Evolutionary conservation across 2,888 invertebrate species (phyloP).

Genomic region (Beris chalybata): DNA sequence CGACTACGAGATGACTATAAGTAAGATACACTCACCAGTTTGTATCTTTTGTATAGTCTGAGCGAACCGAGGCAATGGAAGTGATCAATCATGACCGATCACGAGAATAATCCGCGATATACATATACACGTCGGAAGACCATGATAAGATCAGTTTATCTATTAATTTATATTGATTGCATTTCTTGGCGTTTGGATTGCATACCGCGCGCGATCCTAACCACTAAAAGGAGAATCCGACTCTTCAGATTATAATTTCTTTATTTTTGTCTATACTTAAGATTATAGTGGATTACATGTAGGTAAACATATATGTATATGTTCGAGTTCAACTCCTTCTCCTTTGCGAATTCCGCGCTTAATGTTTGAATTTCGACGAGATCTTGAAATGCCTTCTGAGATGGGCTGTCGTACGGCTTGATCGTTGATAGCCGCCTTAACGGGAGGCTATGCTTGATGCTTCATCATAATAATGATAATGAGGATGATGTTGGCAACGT

Average conservation of each 20-base stretch:
- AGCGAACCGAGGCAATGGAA: constrained; percentile 18
- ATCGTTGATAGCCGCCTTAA: constrained; percentile 3
- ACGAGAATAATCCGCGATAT: constrained; percentile 14
- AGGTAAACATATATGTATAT: no score
- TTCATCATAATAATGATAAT: constrained; percentile 39
- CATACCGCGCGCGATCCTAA: constrained; percentile 32
- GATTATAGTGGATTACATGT: no score
- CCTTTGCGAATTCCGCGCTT: no score
- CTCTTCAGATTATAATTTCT: constrained; percentile 40
- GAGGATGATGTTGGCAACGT: constrained; percentile 40
- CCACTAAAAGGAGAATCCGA: constrained; percentile 39
- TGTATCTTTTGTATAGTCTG: not conserved
- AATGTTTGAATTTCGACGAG: no score
- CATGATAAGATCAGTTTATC: constrained; percentile 36
- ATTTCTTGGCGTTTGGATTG: constrained; percentile 28
- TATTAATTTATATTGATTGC: constrained; percentile 37
- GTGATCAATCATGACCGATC: constrained; percentile 35
- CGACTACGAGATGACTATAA: no score
- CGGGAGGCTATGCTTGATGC: constrained; percentile 3
- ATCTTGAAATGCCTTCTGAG: constrained; percentile 2
- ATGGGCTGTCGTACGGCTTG: not conserved
- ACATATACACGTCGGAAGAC: constrained; percentile 12
- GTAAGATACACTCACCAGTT: no score
- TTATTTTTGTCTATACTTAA: no score
- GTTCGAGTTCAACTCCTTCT: no score